Percentiles rank a stretch among this genome's conserved stretches.
Conservation (phyloP, 64 coral and sea anemone species). For the Pachyseris speciosa region DNA sequence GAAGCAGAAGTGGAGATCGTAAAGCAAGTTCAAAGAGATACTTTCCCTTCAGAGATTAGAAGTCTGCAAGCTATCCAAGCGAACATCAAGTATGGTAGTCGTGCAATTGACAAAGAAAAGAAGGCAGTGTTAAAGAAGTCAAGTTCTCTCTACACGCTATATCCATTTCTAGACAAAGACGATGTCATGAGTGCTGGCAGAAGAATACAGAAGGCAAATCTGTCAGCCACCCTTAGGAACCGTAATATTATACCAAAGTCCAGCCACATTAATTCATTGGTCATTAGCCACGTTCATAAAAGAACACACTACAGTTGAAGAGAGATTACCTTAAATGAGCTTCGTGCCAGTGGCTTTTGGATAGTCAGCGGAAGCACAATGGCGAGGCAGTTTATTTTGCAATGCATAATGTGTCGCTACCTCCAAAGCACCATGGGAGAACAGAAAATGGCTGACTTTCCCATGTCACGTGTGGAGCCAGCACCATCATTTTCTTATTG, state of each 20-base stretch:
- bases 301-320: conserved; percentile 57
- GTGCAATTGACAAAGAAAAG: conserved; percentile 38
- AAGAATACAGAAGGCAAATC: background rate
- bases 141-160: conserved; percentile 22
- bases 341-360: conserved; percentile 1
- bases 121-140: conserved; percentile 41
- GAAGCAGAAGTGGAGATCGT: conserved; percentile 50
- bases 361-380: conserved; percentile 25
- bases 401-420: conserved; percentile 58
- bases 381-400: conserved; percentile 32
- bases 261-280: conserved; percentile 33
- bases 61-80: conserved; percentile 35
- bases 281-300: conserved; percentile 29
- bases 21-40: conserved; percentile 23
- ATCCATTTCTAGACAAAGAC: conserved; percentile 23
- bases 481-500: conserved; percentile 60
- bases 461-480: conserved; percentile 33
- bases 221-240: conserved; percentile 1
- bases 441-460: conserved; percentile 71
- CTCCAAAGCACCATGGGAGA: conserved; percentile 17
- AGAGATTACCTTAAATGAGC: conserved; percentile 39
- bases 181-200: conserved; percentile 9
- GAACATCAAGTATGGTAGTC: background rate
- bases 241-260: conserved; percentile 33
- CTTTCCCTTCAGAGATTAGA: conserved; percentile 26